Evolutionary conservation across 2,888 invertebrate species (phyloP), one percentile per base, ranked within the genome.

Genomic region (Drosophila leonis): DNA sequence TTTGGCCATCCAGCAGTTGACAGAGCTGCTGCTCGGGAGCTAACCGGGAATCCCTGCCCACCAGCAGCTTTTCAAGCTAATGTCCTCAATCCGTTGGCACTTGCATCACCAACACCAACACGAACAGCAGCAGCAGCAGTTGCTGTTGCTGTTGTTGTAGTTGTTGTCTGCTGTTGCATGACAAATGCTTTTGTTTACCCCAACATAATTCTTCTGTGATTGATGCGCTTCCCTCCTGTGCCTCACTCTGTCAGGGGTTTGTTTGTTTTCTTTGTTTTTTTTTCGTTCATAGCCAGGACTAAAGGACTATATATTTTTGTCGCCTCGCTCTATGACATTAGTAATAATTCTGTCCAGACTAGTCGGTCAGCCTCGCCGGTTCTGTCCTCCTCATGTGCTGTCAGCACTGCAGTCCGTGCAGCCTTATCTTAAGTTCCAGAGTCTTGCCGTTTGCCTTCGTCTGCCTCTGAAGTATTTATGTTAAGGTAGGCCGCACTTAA

Each of bases 181-280:
- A 86, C 86, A 86, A 86, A 86, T 86, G 86, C 86, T 88, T 86
- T 86, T 86, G 86, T 86, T 86, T 86, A 86, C 86, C 90, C 86
- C 81, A 88, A 90, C 86, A 86, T 86, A 86, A 86, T 86, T 86
- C 86, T 86, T 86, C 80, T 90, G 86, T 86, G 86, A 86, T 90
- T 86, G 88, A 86, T 86, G 86, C 78, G 73, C 83, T 76, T 75
- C 75, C 75, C 68, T 73, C 69, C 61, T 15, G 55, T 51, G 42
- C 75, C 52, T 61, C 48, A 57, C 49, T 55, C 35, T 20, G 48
- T 48, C 48, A 48, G 9, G 9, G 33, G 4, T 29, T 9, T 29
- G 29, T 48, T 49, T 15, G 12, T 12, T 29, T 31, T 29, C 31
- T 49, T 33, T 35, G 7, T 55, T 62, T 0, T 33, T 33, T 64